Evolutionary conservation across 2,888 invertebrate genomes (phyloP).

Genomic region (Quadroppia sp.): DNA sequence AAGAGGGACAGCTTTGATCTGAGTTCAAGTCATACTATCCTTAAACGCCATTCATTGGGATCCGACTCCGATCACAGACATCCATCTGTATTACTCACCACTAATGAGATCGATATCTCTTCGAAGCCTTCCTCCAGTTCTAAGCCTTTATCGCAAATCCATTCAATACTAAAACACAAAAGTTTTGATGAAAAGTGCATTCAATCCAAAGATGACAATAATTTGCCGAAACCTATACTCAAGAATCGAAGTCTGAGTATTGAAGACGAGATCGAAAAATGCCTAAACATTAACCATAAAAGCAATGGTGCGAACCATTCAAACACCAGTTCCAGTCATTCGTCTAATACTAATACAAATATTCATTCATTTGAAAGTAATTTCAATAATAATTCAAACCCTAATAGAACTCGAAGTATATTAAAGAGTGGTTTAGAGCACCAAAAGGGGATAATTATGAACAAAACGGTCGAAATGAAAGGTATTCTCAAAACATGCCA

Average conservation of each 20-base stretch:
- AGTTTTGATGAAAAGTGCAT: conserved; percentile 23
- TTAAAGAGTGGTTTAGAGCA: conserved; percentile 12
- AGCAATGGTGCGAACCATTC: conserved; percentile 11
- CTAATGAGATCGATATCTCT: conserved; percentile 4
- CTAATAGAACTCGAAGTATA: conserved; percentile 27
- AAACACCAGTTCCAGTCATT: background rate
- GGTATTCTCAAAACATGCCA: conserved; percentile 39
- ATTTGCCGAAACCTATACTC: conserved; percentile 38
- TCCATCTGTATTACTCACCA: conserved; percentile 2
- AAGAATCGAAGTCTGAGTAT: conserved; percentile 37
- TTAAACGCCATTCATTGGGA: conserved; percentile 26
- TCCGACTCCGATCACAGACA: conserved; percentile 19
- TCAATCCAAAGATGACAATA: conserved; percentile 12
- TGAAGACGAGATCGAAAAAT: conserved; percentile 28
- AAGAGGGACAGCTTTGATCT: conserved; percentile 38
- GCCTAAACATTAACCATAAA: background rate
- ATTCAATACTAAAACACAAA: conserved; percentile 23
- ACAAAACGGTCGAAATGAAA: conserved; percentile 16
- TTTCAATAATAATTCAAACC: background rate
- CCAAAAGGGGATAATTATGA: background rate
- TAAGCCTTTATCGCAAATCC: conserved; percentile 5
- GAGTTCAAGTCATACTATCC: background rate
- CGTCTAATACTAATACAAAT: background rate
- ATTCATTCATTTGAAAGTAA: background rate
- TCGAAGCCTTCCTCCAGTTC: conserved; percentile 30